Evolutionary conservation across 2,888 invertebrate species (phyloP), one percentile per base, ranked within the genome.

Genomic region (Conops quadrifasciatus): DNA sequence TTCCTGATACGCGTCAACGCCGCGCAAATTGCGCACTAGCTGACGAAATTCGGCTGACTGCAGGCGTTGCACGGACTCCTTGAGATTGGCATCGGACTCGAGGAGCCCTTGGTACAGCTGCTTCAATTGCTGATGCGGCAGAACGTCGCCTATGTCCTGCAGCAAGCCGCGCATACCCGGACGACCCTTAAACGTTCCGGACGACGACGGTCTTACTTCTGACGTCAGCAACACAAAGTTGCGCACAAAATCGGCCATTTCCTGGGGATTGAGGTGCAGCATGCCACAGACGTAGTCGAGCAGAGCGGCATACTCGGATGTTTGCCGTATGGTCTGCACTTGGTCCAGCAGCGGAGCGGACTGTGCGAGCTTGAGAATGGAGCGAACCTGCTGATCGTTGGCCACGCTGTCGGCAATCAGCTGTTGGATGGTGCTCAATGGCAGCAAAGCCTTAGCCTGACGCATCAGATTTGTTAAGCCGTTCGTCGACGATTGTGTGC

Each of bases 131-230:
- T 66, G 60, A 1, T 76, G 77, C 0, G 82, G 82, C 70, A 82
- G 28, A 0, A 77, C 74, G 36, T 76, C 77, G 2, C 78, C 75
- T 36, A 82, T 66, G 28, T 79, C 80, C 58, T 70, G 69, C 19
- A 83, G 24, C 2, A 82, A 67, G 2, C 82, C 82, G 1, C 77
- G 76, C 0, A 82, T 69, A 0, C 82, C 82, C 19, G 71, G 71
- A n/a, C 79, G 78, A 1, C 80, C 76, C 43, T 30, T 5, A 21
- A 73, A 49, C 73, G 0, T n/a, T 21, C 2, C 60, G 0, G 74
- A 65, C 4, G 66, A 74, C n/a, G 28, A 70, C 0, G 67, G 26
- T 13, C n/a, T 53, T 11, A 63, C 15, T 7, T 56, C 43, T 1
- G n/a, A 21, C 3, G 74, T 36, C 0, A 77, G 15, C 16, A 77